phyloP scores from a whole-genome alignment of 1,140 invertebrate species.

The Sesamia nonagrioides region DNA sequence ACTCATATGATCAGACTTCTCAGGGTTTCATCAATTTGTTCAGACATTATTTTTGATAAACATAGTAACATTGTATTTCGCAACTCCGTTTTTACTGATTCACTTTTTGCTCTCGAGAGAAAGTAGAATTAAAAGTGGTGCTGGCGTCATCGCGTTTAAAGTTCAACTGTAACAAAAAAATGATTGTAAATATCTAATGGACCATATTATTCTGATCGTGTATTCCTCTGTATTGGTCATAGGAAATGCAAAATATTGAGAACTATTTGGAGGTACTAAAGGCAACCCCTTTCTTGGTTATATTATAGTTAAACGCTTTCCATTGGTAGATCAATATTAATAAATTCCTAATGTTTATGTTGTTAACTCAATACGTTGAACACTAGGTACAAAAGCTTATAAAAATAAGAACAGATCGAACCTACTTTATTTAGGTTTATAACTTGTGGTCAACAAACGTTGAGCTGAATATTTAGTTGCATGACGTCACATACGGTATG shows the following conservation, averaged over 20 bases:
- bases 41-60: neutral
- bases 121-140: neutral
- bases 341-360: too few species aligned
- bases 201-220: too few species aligned
- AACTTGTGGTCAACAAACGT: neutral
- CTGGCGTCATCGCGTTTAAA: slow-evolving; percentile 2
- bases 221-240: too few species aligned
- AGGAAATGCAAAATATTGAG: too few species aligned
- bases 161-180: neutral
- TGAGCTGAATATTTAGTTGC: neutral
- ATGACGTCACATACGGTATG: neutral
- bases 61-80: neutral
- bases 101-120: slow-evolving; percentile 4
- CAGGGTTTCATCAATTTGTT: neutral
- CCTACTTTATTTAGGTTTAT: neutral
- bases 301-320: too few species aligned
- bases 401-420: too few species aligned
- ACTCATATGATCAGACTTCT: neutral
- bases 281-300: too few species aligned
- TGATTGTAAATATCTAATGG: neutral
- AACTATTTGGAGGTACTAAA: too few species aligned
- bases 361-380: too few species aligned
- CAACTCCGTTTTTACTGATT: too few species aligned
- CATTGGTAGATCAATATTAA: too few species aligned
- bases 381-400: too few species aligned